These are phyloP conservation scores for Agrochola lota DNA, from an alignment of 2,888 invertebrate genomes.

Conservation along the genomic window DNA sequence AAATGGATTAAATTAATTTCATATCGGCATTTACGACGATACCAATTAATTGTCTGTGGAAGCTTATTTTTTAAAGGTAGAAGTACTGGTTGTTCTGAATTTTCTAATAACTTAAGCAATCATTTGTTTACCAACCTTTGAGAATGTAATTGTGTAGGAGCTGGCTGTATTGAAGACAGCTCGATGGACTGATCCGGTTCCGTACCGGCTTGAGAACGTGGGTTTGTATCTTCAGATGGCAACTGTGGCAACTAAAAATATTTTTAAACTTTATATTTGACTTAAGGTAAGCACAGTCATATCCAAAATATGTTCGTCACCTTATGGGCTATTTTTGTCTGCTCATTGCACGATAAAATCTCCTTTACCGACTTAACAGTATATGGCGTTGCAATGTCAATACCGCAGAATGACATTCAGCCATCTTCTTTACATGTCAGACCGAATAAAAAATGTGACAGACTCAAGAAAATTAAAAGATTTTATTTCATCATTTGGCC, in stretches of 20 bases:
- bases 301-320: neutral
- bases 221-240: constrained; percentile 76
- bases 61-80: neutral
- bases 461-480: neutral
- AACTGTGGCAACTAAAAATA: constrained; percentile 75
- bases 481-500: neutral
- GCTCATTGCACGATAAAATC: too few relatives aligned
- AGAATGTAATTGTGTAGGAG: constrained; percentile 61
- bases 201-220: constrained; percentile 69
- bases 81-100: neutral
- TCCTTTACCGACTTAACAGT: neutral
- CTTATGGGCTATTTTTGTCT: neutral
- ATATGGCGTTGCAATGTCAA: neutral
- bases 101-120: neutral
- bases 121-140: constrained; percentile 65
- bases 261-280: neutral
- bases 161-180: constrained; percentile 74
- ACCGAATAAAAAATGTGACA: neutral
- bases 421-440: neutral
- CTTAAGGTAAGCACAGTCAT: neutral
- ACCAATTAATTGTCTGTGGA: neutral
- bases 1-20: neutral
- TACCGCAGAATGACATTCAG: neutral
- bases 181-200: constrained; percentile 82
- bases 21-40: neutral